A percentile compares a stretch with the other conserved stretches of the same genome.
Conservation (phyloP, 2,888 invertebrate genomes). For the Drosophila koepferae region DNA sequence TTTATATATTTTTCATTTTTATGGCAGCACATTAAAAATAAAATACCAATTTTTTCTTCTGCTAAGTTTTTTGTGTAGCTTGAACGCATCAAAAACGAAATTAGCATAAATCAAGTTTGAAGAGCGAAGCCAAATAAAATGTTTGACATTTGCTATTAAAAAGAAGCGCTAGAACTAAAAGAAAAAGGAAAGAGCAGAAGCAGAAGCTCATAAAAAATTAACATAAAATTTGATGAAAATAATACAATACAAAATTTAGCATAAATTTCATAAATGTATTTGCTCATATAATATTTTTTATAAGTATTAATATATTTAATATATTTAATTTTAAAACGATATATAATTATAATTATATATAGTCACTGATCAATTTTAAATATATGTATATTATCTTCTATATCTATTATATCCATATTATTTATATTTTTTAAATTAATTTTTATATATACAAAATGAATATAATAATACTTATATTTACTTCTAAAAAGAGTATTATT, state of each 20-base stretch:
- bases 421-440: too few species aligned
- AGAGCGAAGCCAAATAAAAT: constrained; percentile 37
- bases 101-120: constrained; percentile 63
- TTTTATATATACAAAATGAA: too few species aligned
- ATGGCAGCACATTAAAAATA: constrained; percentile 50
- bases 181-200: rapidly evolving
- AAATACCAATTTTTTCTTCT: neutral
- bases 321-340: too few species aligned
- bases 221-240: neutral
- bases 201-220: neutral
- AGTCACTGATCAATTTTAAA: too few species aligned
- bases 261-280: too few species aligned
- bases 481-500: too few species aligned
- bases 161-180: neutral
- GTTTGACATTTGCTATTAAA: constrained; percentile 43
- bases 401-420: too few species aligned
- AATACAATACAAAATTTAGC: neutral
- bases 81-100: constrained; percentile 39
- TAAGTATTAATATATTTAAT: too few species aligned
- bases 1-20: constrained; percentile 20
- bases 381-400: too few species aligned
- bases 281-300: too few species aligned
- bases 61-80: constrained; percentile 8
- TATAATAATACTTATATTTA: too few species aligned
- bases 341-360: too few species aligned